Conservation (phyloP, 2,797 vertebrate species). For the Chelon auratus region DNA sequence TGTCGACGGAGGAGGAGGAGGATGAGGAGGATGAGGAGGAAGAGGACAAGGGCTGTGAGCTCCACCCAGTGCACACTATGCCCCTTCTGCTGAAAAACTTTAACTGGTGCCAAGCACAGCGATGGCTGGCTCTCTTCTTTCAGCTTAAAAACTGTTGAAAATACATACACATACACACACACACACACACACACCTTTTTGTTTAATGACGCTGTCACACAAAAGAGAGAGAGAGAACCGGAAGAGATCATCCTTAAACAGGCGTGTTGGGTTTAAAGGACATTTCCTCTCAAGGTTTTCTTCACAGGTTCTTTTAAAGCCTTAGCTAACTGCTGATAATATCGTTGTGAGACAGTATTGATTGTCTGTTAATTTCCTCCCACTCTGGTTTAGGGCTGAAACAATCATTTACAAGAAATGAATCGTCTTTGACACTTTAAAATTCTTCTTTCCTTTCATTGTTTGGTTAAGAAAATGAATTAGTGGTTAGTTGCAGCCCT, state of each 20-base stretch:
- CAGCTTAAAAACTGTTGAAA: conserved; percentile 52
- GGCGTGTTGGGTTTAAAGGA: conserved; percentile 14
- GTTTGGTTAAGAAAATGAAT: background rate
- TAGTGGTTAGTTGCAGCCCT: background rate
- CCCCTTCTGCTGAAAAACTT: conserved; percentile 54
- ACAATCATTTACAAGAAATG: background rate
- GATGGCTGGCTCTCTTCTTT: conserved; percentile 43
- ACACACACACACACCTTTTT: conserved; percentile 40
- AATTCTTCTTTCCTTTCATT: background rate
- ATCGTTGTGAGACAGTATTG: conserved; percentile 28
- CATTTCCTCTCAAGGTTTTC: conserved; percentile 13
- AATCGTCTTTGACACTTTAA: background rate
- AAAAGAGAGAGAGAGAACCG: background rate
- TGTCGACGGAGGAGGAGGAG: background rate
- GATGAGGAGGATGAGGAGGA: background rate
- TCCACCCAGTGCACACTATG: background rate
- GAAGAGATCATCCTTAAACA: background rate
- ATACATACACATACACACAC: background rate
- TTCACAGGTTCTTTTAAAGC: conserved; percentile 14
- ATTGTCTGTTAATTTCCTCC: conserved; percentile 20
- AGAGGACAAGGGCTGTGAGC: conserved; percentile 13
- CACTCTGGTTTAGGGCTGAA: conserved; percentile 10
- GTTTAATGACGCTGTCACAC: conserved; percentile 17
- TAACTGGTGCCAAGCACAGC: conserved; percentile 65
- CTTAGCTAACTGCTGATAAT: conserved; percentile 31